These are phyloP conservation scores for Tolypeutes matacus DNA, from an alignment of 2,797 vertebrate genomes.

Conservation along the genomic window DNA sequence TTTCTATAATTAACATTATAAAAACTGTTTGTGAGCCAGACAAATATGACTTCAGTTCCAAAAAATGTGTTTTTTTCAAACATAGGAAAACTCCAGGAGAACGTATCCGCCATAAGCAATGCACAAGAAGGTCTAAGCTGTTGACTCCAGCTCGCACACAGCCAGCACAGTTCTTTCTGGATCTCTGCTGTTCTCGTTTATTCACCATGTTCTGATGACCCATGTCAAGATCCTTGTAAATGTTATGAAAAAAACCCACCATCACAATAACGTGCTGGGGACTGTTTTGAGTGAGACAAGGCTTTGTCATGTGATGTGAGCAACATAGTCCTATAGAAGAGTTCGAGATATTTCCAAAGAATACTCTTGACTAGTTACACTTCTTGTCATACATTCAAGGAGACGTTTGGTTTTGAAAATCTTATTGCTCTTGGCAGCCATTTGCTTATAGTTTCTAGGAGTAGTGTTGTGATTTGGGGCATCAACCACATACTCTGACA, in stretches of 20 bases:
- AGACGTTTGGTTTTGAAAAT: neutral
- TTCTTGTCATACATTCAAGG: neutral
- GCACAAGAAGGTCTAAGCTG: neutral
- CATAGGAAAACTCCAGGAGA: constrained; percentile 14
- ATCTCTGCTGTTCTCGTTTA: neutral
- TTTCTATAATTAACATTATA: neutral
- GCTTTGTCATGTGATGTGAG: neutral
- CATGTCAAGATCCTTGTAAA: neutral
- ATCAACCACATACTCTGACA: neutral
- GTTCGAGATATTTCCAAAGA: neutral
- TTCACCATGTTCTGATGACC: neutral
- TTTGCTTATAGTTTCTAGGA: neutral
- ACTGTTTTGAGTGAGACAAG: neutral
- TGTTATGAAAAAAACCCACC: neutral
- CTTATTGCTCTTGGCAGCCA: neutral
- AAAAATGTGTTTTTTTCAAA: neutral
- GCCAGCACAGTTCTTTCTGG: neutral
- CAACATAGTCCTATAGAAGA: neutral
- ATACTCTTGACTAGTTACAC: neutral
- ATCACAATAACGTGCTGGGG: neutral
- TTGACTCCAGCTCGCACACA: neutral
- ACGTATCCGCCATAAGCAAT: neutral
- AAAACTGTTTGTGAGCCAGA: constrained; percentile 4
- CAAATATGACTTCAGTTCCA: neutral
- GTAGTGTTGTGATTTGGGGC: neutral